Conservation (phyloP, 2,797 vertebrate species). For the Malurus splendens region DNA sequence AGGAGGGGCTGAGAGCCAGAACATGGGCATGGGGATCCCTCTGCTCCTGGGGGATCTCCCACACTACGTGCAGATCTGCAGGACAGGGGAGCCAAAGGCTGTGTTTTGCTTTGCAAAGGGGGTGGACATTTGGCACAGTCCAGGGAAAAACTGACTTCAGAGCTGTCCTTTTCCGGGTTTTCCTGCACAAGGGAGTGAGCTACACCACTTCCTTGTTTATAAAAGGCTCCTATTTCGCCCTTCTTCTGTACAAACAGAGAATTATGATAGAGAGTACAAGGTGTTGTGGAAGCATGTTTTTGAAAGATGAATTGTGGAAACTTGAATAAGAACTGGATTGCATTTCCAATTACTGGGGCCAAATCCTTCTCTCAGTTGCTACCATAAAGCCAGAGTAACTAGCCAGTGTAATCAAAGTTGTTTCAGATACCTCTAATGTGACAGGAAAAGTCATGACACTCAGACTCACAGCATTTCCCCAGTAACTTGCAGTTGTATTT, state of each 20-base stretch:
- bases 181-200: neutral
- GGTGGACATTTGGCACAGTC: constrained; percentile 7
- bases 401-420: neutral
- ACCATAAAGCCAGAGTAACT: neutral
- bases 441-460: neutral
- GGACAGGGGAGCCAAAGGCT: neutral
- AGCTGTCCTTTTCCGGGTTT: constrained; percentile 22
- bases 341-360: neutral
- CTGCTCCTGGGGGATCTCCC: neutral
- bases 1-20: neutral
- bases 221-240: neutral
- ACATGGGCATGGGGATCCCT: rapidly evolving
- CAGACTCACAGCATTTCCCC: neutral
- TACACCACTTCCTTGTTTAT: constrained; percentile 25
- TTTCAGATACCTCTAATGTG: neutral
- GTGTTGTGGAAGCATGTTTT: neutral
- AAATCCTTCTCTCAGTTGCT: neutral
- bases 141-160: neutral
- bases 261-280: neutral
- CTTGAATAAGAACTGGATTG: neutral
- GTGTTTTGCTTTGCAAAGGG: neutral
- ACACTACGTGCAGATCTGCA: neutral
- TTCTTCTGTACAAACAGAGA: neutral
- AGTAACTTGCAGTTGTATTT: neutral
- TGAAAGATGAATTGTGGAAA: neutral